Conservation (phyloP, 2,888 invertebrate genomes). For the Conus canariensis region DNA sequence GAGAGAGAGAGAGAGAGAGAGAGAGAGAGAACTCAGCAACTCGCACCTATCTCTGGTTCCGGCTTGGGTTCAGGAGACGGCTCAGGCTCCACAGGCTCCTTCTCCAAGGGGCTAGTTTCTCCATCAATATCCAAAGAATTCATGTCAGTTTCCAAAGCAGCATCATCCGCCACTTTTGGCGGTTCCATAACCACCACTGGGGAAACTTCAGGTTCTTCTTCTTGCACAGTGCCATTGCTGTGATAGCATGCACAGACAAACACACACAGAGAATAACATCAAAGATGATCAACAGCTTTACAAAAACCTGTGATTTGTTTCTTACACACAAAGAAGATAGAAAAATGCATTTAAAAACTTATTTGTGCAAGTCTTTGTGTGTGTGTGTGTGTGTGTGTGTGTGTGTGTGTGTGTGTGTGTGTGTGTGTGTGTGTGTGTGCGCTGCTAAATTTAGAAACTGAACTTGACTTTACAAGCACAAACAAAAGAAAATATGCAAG, state of each 20-base stretch:
- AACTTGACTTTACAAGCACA: too few species aligned
- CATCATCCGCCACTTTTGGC: constrained; percentile 42
- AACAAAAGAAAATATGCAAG: too few species aligned
- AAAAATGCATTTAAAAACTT: too few species aligned
- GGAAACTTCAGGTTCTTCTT: constrained; percentile 67
- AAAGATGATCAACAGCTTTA: not conserved
- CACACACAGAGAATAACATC: not conserved
- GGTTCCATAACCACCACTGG: constrained; percentile 57
- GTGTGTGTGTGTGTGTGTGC: too few species aligned
- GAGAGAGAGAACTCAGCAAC: not conserved
- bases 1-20: not conserved
- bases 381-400: too few species aligned
- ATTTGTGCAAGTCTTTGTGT: too few species aligned
- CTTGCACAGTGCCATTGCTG: constrained; percentile 72
- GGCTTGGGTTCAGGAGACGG: constrained; percentile 43
- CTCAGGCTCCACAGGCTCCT: constrained; percentile 64
- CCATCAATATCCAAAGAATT: constrained; percentile 49
- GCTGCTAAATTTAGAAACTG: too few species aligned
- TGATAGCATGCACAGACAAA: not conserved
- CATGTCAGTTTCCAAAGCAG: constrained; percentile 53
- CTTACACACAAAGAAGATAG: too few species aligned
- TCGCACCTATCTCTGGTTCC: constrained; percentile 69
- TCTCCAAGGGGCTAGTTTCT: constrained; percentile 42
- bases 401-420: too few species aligned
- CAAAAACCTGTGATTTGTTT: too few species aligned